Percentiles rank a stretch among this genome's conserved stretches.
phyloP scores from a whole-genome alignment of 2,888 invertebrate species.

The Trisateles emortualis region DNA sequence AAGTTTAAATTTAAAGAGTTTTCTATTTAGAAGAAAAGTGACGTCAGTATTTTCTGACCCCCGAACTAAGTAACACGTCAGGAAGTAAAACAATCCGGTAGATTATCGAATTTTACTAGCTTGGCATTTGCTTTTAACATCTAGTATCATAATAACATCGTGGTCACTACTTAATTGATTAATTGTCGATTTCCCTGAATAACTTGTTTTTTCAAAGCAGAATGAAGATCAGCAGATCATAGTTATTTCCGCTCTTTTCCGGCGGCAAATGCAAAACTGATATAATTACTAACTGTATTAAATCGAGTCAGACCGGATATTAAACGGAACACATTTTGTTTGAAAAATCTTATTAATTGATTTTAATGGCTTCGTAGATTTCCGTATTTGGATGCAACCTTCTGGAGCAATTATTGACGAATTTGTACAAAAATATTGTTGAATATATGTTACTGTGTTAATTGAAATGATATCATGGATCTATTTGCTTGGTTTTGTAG shows the following conservation, averaged over 20 bases:
- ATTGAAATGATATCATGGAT: slow-evolving; percentile 2
- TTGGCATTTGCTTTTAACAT: neutral
- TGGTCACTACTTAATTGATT: slow-evolving; percentile 15
- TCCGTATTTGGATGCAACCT: slow-evolving; percentile 40
- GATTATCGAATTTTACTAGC: neutral
- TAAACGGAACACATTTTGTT: slow-evolving; percentile 23
- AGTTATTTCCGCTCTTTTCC: slow-evolving; percentile 18
- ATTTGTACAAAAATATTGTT: slow-evolving; percentile 11
- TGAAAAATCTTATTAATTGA: slow-evolving; percentile 29
- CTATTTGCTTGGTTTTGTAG: neutral
- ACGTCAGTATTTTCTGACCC: neutral
- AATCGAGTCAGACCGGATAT: slow-evolving; percentile 41
- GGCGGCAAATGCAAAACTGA: slow-evolving; percentile 27
- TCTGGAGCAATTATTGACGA: slow-evolving; percentile 29
- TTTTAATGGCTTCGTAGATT: slow-evolving; percentile 32
- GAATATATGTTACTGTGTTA: neutral
- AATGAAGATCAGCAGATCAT: slow-evolving; percentile 5
- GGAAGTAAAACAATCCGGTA: neutral
- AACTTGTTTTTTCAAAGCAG: slow-evolving; percentile 9
- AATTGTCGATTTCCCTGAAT: slow-evolving; percentile 10
- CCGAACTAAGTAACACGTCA: neutral
- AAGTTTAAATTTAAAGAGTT: too few species aligned
- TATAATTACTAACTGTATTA: slow-evolving; percentile 34
- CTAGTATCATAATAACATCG: slow-evolving; percentile 1
- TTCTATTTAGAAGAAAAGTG: too few species aligned